Base-by-base conservation (phyloP, 1,140 invertebrate species). In the Phenacoccus solenopsis region DNA sequence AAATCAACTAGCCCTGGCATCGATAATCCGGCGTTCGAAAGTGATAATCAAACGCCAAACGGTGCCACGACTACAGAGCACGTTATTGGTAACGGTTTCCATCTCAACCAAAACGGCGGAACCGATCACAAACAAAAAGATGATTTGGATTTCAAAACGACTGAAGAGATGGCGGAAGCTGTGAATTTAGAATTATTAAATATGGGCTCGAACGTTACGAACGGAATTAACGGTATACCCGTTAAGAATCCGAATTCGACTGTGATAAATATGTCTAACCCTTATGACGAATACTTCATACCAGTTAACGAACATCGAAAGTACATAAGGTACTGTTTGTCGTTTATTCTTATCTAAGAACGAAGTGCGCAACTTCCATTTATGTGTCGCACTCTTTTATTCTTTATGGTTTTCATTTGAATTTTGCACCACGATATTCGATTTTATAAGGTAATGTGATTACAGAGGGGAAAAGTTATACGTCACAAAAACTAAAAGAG, bases 261-360 rank as follows among this genome's bases (percentile, higher is more conserved):
- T 13, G 86, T 88, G 74, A 84, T 87, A 20, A 87, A 90, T 68
- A 85, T 88, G 75, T 81, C 84, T 24, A 88, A 88, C 78, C 85
- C 87, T 21, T 90, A 90, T 77, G 88, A 90, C 72, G 88, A 90
- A 74, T 91, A 90, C 78, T 91, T 91, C 77, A 88, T 91, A 69
- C 88, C 89, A 32, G 89, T 91, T 49, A 90, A 91, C 77, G 87
- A 91, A 74, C 89, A 90, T 78, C 84, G 86, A 76, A 91, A 91
- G 81, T 90, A 86, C 77, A 90, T 90, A 80, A 89, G 89, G 89
- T 90, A 82, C 5, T n/a, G n/a, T n/a, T n/a, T n/a, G n/a, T n/a
- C n/a, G n/a, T n/a, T n/a, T n/a, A n/a, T n/a, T n/a, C n/a, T n/a
- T n/a, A n/a, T n/a, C n/a, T n/a, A n/a, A n/a, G n/a, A n/a, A n/a